Conservation (phyloP, 2,797 vertebrate species). For the Halcyon chelicuti region DNA sequence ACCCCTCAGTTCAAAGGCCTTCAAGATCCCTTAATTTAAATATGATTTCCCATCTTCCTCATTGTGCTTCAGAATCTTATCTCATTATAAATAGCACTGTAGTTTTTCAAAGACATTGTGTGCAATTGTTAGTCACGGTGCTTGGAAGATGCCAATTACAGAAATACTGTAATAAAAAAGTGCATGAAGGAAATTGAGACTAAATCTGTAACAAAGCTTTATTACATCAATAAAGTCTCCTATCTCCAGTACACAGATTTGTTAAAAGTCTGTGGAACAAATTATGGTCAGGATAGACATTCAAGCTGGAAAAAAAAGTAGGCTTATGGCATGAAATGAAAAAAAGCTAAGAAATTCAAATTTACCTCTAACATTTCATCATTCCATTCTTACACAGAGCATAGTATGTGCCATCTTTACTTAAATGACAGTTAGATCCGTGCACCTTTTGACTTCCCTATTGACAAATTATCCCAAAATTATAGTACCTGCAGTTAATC, state of each 20-base stretch:
- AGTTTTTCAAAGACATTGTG: not conserved
- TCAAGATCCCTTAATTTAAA: not conserved
- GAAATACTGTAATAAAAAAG: not conserved
- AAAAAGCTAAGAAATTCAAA: not conserved
- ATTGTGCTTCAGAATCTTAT: not conserved
- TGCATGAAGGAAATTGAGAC: not conserved
- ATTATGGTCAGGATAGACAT: not conserved
- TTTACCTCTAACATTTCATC: not conserved
- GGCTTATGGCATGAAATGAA: not conserved
- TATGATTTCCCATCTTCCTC: not conserved
- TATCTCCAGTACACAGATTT: not conserved
- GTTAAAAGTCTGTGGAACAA: not conserved
- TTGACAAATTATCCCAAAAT: not conserved
- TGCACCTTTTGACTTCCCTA: not conserved
- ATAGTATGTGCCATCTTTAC: not conserved
- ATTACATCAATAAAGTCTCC: not conserved
- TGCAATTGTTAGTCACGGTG: not conserved
- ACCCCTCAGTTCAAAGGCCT: not conserved
- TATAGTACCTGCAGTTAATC: not conserved
- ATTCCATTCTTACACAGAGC: not conserved
- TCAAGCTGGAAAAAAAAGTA: not conserved
- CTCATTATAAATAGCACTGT: not conserved
- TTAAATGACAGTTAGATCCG: not conserved
- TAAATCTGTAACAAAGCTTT: not conserved
- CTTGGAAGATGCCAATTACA: not conserved